phyloP scores from a whole-genome alignment of 2,797 vertebrate genomes.

The Malacoraja senta region DNA sequence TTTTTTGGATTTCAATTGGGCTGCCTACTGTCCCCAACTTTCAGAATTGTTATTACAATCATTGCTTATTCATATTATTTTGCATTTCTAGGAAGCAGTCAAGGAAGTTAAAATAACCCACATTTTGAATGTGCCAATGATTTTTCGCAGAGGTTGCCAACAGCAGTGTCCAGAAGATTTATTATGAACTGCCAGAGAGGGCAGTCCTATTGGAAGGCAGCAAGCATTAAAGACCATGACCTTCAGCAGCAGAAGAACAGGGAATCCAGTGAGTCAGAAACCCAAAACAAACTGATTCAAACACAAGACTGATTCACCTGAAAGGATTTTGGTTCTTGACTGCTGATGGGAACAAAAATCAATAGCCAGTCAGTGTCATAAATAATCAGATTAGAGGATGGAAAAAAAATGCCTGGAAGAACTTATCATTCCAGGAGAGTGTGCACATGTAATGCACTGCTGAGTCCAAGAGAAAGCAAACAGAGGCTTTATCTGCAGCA shows the following conservation, averaged over 20 bases:
- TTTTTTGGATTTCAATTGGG: no score
- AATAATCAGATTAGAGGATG: not conserved
- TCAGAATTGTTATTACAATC: no score
- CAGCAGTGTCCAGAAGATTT: not conserved
- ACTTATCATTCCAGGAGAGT: not conserved
- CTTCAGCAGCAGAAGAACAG: not conserved
- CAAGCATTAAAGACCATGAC: not conserved
- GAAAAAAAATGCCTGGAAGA: not conserved
- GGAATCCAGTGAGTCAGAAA: not conserved
- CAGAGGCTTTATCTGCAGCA: not conserved
- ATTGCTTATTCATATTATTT: no score
- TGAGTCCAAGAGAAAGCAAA: not conserved
- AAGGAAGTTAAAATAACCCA: not conserved
- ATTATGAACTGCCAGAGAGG: not conserved
- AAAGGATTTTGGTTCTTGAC: not conserved
- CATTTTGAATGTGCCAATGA: not conserved
- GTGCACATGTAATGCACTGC: no score
- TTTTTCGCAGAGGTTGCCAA: no score
- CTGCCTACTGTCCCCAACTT: no score
- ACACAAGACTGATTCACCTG: not conserved
- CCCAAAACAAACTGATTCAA: not conserved
- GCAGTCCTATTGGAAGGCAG: not conserved
- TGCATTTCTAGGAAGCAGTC: not conserved
- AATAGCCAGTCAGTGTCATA: not conserved
- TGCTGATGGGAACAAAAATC: not conserved